Conservation (phyloP, 2,113 vertebrate species). For the Platichthys stellatus region DNA sequence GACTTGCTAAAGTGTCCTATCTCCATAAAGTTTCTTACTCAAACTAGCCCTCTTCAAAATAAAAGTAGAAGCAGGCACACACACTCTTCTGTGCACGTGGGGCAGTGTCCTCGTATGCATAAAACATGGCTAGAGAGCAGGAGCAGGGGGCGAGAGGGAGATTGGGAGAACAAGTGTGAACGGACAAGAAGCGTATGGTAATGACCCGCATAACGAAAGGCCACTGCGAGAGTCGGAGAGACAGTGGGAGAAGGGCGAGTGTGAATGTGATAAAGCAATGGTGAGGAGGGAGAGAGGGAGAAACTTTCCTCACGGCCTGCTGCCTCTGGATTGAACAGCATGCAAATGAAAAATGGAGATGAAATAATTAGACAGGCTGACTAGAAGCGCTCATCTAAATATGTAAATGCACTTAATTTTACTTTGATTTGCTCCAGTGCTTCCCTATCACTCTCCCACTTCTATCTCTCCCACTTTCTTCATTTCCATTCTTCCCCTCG, state of each 20-base stretch:
- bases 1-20: neutral
- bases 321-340: constrained; percentile 65
- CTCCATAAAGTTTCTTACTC: neutral
- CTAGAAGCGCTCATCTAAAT: constrained; percentile 84
- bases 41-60: neutral
- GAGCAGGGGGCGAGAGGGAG: constrained; percentile 53
- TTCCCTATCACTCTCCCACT: constrained; percentile 63
- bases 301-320: constrained; percentile 74
- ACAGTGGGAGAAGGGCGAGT: constrained; percentile 40
- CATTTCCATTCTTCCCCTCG: constrained; percentile 51
- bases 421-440: constrained; percentile 84
- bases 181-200: constrained; percentile 72
- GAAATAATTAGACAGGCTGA: constrained; percentile 85
- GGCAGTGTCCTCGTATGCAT: constrained; percentile 58
- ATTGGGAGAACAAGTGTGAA: constrained; percentile 68
- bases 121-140: constrained; percentile 68
- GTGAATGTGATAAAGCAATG: constrained; percentile 61
- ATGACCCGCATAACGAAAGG: constrained; percentile 74
- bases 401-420: constrained; percentile 86
- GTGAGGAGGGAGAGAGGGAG: constrained; percentile 25
- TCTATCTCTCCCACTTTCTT: constrained; percentile 42
- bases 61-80: neutral
- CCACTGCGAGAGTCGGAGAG: constrained; percentile 29
- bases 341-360: constrained; percentile 81
- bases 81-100: constrained; percentile 52